Evolutionary conservation across 2,888 invertebrate species (phyloP), one percentile per base, ranked within the genome.

Genomic region (Diaperis boleti): DNA sequence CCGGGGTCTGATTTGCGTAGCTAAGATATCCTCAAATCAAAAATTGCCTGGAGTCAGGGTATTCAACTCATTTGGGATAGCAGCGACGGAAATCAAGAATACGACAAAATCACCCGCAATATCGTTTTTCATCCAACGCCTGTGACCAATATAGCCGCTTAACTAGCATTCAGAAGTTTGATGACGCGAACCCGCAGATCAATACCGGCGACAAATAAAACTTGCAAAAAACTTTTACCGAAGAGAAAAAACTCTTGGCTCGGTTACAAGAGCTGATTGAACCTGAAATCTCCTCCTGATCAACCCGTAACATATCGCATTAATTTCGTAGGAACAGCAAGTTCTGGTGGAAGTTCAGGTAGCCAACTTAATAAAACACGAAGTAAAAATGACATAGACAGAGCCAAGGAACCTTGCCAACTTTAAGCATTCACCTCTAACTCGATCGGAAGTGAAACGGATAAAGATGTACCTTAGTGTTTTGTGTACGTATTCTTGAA

Each of bases 311-410:
- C 31, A 47, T 47, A 29, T 47, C 14, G 10, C 37, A 13, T 14
- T 54, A 54, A 54, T 41, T 54, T 29, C 35, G 7, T 35, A 35
- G 15, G 35, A 49, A 49, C 10, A n/a, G 2, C 13, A 18, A 35
- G 14, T 20, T 15, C 13, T 6, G 22, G 17, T 11, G 29, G 8
- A 31, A 26, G 33, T n/a, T 15, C 61, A 61, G 61, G 61, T 61
- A 56, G 62, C 56, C 56, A 56, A 62, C 62, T 62, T 62, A 62
- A 62, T 62, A 62, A 62, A 62, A 31, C 45, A 56, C 31, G 14
- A 44, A 49, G 31, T 31, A 54, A 60, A 44, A 17, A 44, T 44
- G 33, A 22, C 17, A 56, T 47, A 29, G 15, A 26, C 5, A 45
- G 20, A n/a, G 8, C 8, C 17, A 41, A 14, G 62, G 49, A 62